phyloP scores from a whole-genome alignment of 2,888 invertebrate species.

The Hemistola chrysoprasaria region DNA sequence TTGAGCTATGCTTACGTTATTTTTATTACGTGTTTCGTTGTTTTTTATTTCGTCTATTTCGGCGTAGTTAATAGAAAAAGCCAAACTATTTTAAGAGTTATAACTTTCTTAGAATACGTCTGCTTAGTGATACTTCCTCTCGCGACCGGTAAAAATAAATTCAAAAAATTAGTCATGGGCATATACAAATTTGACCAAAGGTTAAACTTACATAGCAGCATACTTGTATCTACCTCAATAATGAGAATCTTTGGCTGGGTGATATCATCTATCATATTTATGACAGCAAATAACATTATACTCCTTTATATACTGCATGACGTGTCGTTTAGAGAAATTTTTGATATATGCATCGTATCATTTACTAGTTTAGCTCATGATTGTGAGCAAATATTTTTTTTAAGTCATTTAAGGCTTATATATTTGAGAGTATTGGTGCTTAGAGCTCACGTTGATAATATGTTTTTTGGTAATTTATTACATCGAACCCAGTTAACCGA shows the following conservation, averaged over 20 bases:
- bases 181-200: conserved; percentile 44
- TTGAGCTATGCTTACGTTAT: conserved; percentile 1
- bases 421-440: conserved; percentile 44
- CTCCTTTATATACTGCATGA: too few species aligned
- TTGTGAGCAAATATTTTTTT: conserved; percentile 47
- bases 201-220: conserved; percentile 45
- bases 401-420: conserved; percentile 42
- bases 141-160: conserved; percentile 34
- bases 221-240: conserved; percentile 27
- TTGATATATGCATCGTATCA: neutral
- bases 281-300: too few species aligned
- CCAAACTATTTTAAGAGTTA: too few species aligned
- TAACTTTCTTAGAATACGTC: conserved; percentile 36
- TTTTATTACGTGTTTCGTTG: conserved; percentile 20
- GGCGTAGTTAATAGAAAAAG: conserved; percentile 4
- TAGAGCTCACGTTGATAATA: conserved; percentile 48
- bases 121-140: conserved; percentile 37
- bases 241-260: conserved; percentile 25
- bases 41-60: conserved; percentile 8
- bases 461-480: conserved; percentile 30
- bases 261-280: conserved; percentile 15
- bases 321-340: neutral
- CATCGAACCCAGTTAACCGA: conserved; percentile 24
- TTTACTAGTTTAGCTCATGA: conserved; percentile 39
- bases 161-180: conserved; percentile 38